phyloP scores from a whole-genome alignment of 2,888 invertebrate genomes.

The Elaeidobius kamerunicus region DNA sequence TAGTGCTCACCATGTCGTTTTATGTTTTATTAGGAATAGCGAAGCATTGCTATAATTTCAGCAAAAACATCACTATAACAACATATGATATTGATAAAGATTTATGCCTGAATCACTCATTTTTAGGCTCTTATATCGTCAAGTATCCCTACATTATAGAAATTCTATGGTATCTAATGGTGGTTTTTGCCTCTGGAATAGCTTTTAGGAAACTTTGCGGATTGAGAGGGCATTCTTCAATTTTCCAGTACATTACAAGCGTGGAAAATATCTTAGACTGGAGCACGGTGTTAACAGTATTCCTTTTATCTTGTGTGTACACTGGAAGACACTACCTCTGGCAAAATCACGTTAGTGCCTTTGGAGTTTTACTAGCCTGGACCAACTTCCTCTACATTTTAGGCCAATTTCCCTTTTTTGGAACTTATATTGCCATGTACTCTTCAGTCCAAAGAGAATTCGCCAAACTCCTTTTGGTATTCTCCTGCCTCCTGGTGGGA shows the following conservation, averaged over 20 bases:
- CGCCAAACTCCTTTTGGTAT: constrained; percentile 78
- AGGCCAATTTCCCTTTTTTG: constrained; percentile 82
- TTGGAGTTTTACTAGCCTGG: constrained; percentile 82
- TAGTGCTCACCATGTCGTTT: constrained; percentile 72
- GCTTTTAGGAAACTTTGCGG: constrained; percentile 77
- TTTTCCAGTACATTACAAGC: constrained; percentile 76
- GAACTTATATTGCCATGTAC: constrained; percentile 88
- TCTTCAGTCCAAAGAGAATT: constrained; percentile 73
- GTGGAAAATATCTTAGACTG: constrained; percentile 84
- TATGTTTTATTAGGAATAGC: constrained; percentile 82
- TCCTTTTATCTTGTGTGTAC: constrained; percentile 77
- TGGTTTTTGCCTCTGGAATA: constrained; percentile 74
- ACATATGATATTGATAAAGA: constrained; percentile 8
- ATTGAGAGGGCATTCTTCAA: constrained; percentile 74
- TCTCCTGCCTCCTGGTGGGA: constrained; percentile 79
- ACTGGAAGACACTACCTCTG: constrained; percentile 74
- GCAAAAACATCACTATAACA: constrained; percentile 12
- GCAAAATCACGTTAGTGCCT: constrained; percentile 85
- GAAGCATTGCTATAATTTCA: constrained; percentile 73
- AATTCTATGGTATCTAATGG: constrained; percentile 79
- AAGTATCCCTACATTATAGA: constrained; percentile 74
- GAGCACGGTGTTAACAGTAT: constrained; percentile 81
- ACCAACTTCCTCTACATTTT: constrained; percentile 87
- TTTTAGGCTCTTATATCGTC: constrained; percentile 62
- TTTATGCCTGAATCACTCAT: constrained; percentile 18